These are phyloP conservation scores for Zaprionus obscuricornis DNA, from an alignment of 2,888 invertebrate genomes.

Conservation along the genomic window DNA sequence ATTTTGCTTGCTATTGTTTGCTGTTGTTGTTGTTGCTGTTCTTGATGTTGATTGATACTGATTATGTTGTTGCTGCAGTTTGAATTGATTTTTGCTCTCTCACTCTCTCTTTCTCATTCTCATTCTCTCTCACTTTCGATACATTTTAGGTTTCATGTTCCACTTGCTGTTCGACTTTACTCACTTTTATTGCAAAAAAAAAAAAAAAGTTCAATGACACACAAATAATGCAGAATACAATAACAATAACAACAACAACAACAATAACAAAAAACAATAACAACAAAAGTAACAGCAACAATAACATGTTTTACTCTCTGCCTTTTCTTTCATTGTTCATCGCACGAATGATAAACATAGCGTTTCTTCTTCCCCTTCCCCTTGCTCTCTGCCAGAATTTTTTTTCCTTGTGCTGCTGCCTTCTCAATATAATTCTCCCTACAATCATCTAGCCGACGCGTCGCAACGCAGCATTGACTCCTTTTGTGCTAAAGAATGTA, in stretches of 20 bases:
- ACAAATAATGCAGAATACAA: constrained; percentile 55
- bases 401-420: no score
- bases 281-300: constrained; percentile 45
- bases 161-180: constrained; percentile 46
- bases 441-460: constrained; percentile 30
- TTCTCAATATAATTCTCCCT: background rate
- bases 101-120: constrained; percentile 17
- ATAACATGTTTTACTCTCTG: constrained; percentile 65
- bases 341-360: constrained; percentile 19
- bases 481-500: constrained; percentile 30
- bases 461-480: constrained; percentile 43
- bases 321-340: constrained; percentile 52
- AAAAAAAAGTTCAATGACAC: constrained; percentile 72
- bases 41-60: constrained; percentile 21
- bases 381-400: no score
- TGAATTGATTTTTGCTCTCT: constrained; percentile 28
- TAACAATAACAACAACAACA: constrained; percentile 37
- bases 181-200: constrained; percentile 51
- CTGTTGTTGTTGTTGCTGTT: constrained; percentile 12
- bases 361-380: background rate
- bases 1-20: constrained; percentile 12
- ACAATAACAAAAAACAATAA: constrained; percentile 42
- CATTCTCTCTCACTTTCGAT: constrained; percentile 23
- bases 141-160: constrained; percentile 31
- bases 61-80: constrained; percentile 35